phyloP scores from a whole-genome alignment of 2,113 vertebrate species.

The Tonatia bakeri region DNA sequence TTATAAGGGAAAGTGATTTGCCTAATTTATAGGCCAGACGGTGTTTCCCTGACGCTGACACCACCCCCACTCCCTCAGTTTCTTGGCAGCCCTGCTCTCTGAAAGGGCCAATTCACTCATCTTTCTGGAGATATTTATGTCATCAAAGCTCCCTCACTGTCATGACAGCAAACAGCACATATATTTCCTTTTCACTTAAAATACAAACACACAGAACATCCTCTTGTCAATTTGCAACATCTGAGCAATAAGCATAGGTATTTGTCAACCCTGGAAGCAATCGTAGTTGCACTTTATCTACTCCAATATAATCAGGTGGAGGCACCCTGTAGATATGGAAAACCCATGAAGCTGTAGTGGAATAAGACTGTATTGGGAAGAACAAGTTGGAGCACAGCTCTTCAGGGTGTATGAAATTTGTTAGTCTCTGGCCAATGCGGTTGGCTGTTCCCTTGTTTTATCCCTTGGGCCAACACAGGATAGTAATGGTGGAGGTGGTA shows the following conservation, averaged over 20 bases:
- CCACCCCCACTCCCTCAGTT: conserved; percentile 45
- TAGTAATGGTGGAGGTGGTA: neutral
- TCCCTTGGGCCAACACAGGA: neutral
- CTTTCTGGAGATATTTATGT: conserved; percentile 68
- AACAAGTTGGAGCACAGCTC: neutral
- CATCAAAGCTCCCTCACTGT: conserved; percentile 61
- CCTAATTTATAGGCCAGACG: conserved; percentile 69
- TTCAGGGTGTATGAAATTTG: neutral
- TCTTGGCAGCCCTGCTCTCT: conserved; percentile 64
- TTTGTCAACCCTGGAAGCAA: conserved; percentile 9
- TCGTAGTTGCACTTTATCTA: neutral
- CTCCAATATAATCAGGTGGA: neutral
- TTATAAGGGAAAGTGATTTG: conserved; percentile 60
- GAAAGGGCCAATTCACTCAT: conserved; percentile 71
- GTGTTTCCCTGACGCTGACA: conserved; percentile 63
- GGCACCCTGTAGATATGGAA: neutral
- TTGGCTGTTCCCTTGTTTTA: neutral
- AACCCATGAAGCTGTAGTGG: neutral
- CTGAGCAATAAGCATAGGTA: conserved; percentile 23
- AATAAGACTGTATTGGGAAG: conserved; percentile 3
- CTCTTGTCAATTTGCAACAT: conserved; percentile 8
- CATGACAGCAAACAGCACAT: conserved; percentile 67
- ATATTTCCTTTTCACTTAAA: conserved; percentile 72
- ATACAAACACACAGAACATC: conserved; percentile 59
- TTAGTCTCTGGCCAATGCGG: neutral